Conservation (phyloP, 2,797 vertebrate genomes). For the Darevskia mixta region DNA sequence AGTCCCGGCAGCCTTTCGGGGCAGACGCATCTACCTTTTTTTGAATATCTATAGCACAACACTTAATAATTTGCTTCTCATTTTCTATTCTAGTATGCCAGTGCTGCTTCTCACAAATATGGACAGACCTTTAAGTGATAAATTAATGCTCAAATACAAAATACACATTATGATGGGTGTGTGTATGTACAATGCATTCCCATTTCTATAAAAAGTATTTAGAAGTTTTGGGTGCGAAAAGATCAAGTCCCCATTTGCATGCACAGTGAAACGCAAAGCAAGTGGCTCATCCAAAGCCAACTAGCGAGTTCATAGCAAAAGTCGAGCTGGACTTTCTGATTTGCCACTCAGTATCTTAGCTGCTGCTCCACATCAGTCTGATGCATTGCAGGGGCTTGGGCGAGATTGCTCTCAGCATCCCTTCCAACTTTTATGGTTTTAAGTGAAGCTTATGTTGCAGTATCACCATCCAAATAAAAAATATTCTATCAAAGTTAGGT, state of each 20-base stretch:
- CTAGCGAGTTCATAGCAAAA: neutral
- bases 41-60: conserved; percentile 38
- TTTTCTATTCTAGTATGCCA: conserved; percentile 44
- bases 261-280: neutral
- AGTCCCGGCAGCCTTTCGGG: conserved; percentile 34
- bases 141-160: neutral
- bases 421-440: neutral
- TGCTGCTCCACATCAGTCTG: neutral
- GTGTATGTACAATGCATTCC: neutral
- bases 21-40: conserved; percentile 33
- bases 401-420: too few species aligned
- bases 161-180: neutral
- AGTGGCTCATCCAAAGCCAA: neutral
- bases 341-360: neutral
- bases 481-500: too few species aligned
- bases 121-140: neutral
- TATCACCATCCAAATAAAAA: neutral
- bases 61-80: neutral
- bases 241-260: too few species aligned
- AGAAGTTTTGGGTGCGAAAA: neutral
- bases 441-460: neutral
- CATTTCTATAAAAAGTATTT: neutral
- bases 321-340: neutral
- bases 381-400: neutral
- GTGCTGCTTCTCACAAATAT: neutral